Evolutionary conservation across 2,797 vertebrate genomes (phyloP).

Genomic region (Cossypha caffra): DNA sequence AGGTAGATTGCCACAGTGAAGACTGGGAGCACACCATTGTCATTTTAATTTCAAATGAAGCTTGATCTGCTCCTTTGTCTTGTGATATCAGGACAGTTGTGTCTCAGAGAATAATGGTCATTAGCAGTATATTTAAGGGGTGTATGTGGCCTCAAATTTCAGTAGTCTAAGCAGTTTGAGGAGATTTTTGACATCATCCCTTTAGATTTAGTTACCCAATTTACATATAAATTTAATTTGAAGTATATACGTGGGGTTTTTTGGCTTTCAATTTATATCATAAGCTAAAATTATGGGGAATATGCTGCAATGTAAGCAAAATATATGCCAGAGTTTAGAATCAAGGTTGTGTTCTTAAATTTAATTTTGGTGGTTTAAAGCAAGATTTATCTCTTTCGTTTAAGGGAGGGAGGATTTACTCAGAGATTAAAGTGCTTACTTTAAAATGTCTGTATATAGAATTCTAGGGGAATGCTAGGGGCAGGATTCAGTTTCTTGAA

Average conservation of each 20-base stretch:
- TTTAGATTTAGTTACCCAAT: neutral
- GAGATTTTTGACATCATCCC: neutral
- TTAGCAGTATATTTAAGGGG: neutral
- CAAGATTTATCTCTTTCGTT: neutral
- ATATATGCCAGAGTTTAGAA: neutral
- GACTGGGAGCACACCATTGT: neutral
- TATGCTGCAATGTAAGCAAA: neutral
- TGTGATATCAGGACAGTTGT: neutral
- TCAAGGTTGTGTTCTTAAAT: neutral
- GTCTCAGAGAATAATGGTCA: neutral
- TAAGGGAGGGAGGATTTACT: neutral
- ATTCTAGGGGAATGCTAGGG: neutral
- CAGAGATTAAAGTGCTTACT: neutral
- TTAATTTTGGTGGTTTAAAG: slow-evolving; percentile 12
- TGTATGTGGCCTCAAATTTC: neutral
- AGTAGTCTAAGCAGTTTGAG: neutral
- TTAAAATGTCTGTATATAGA: neutral
- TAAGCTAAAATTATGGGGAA: neutral
- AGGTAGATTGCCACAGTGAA: neutral
- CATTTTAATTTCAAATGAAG: neutral
- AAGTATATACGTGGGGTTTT: neutral
- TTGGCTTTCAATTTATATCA: neutral
- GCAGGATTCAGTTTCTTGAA: neutral
- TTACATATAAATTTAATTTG: neutral
- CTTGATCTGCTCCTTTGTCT: neutral